phyloP scores from a whole-genome alignment of 2,888 invertebrate genomes.

The Drosophila prostipennis region DNA sequence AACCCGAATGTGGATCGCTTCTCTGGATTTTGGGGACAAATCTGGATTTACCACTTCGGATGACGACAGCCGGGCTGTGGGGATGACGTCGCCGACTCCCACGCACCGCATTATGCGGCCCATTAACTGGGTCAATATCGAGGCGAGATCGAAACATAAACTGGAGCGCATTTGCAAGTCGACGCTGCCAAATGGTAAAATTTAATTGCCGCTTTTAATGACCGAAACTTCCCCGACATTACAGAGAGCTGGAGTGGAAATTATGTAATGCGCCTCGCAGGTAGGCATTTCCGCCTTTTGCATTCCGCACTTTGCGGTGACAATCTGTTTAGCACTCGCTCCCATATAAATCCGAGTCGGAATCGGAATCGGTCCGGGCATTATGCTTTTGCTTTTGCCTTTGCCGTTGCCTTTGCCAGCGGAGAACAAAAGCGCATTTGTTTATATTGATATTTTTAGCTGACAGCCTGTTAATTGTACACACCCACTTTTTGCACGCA shows the following conservation, averaged over 20 bases:
- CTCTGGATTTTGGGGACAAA: slow-evolving; percentile 1
- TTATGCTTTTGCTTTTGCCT: slow-evolving; percentile 64
- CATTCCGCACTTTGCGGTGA: slow-evolving; percentile 41
- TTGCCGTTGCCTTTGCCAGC: slow-evolving; percentile 17
- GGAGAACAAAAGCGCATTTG: slow-evolving; percentile 73
- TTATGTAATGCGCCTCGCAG: slow-evolving; percentile 63
- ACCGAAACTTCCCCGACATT: slow-evolving; percentile 70
- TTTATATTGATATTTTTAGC: slow-evolving; percentile 48
- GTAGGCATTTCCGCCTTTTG: slow-evolving; percentile 66
- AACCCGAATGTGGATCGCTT: slow-evolving; percentile 9
- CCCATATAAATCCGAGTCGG: slow-evolving; percentile 31
- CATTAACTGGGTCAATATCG: slow-evolving; percentile 67
- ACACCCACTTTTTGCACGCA: slow-evolving; percentile 39
- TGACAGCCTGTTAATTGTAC: slow-evolving; percentile 28
- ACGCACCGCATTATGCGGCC: slow-evolving; percentile 36
- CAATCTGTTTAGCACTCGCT: slow-evolving; percentile 57
- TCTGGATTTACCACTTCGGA: slow-evolving; percentile 54
- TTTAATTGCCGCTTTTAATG: slow-evolving; percentile 63
- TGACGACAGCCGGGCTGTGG: slow-evolving; percentile 51
- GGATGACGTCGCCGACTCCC: slow-evolving; percentile 52
- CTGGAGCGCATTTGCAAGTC: slow-evolving; percentile 76
- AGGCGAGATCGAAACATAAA: slow-evolving; percentile 38
- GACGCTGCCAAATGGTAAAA: slow-evolving; percentile 61
- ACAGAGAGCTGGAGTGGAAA: slow-evolving; percentile 52
- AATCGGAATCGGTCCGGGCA: slow-evolving; percentile 29